Conservation (phyloP, 2,797 vertebrate species). For the Clamator glandarius region DNA sequence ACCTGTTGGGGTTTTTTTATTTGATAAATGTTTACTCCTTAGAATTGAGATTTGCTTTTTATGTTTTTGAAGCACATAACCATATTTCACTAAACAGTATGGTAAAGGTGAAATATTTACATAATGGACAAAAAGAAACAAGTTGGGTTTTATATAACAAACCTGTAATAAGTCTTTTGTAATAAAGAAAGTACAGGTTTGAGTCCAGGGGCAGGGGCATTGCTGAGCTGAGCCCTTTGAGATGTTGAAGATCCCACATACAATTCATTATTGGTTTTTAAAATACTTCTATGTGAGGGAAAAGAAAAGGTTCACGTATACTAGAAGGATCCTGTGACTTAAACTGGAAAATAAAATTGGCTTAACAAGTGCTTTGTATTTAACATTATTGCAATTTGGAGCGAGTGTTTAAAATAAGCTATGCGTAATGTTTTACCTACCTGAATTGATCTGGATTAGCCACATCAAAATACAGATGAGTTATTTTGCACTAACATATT, state of each 20-base stretch:
- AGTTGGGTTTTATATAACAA: background rate
- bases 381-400: background rate
- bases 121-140: background rate
- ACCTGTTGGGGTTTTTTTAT: background rate
- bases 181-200: background rate
- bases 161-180: background rate
- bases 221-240: background rate
- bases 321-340: background rate
- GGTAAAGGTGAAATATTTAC: background rate
- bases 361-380: background rate
- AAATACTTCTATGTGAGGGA: background rate
- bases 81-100: background rate
- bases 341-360: conserved; percentile 18
- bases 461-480: background rate
- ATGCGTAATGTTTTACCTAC: background rate
- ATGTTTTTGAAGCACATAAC: background rate
- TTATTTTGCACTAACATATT: background rate
- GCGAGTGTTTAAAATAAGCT: background rate
- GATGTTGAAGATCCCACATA: background rate
- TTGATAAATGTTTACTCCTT: background rate
- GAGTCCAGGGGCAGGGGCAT: background rate
- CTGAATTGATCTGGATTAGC: background rate
- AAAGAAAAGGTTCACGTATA: background rate
- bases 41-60: background rate
- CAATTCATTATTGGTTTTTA: background rate